Percentiles rank a stretch among this genome's conserved stretches.
Evolutionary conservation across 1,140 invertebrate genomes (phyloP).

Genomic region (Himalopsyche phryganea): DNA sequence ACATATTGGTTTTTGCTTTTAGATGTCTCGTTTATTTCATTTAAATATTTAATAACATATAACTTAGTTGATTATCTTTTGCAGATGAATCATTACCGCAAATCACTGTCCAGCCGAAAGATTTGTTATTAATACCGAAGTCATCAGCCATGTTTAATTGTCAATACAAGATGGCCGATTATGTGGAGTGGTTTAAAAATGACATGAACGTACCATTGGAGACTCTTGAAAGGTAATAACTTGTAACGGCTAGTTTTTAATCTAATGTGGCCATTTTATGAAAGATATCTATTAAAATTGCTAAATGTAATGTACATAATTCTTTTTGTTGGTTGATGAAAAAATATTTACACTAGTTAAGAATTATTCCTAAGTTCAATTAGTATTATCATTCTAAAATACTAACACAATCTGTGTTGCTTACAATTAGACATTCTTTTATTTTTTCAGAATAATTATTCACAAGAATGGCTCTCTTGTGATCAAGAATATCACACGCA

Average conservation of each 20-base stretch:
- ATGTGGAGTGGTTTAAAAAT: constrained; percentile 27
- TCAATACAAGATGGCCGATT: constrained; percentile 23
- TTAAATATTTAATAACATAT: too few species aligned
- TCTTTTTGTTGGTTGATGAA: background rate
- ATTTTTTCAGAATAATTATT: constrained; percentile 25
- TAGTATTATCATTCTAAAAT: too few species aligned
- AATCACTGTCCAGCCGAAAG: constrained; percentile 12
- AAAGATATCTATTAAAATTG: too few species aligned
- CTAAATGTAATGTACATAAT: too few species aligned
- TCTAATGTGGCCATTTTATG: too few species aligned
- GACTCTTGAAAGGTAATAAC: constrained; percentile 20
- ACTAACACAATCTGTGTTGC: too few species aligned
- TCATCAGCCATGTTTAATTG: constrained; percentile 21
- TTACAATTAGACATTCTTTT: too few species aligned
- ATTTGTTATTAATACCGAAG: constrained; percentile 20
- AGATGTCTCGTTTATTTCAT: too few species aligned
- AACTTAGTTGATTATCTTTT: too few species aligned
- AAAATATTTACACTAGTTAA: background rate
- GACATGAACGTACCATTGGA: constrained; percentile 23
- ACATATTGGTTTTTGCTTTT: too few species aligned
- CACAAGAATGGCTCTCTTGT: constrained; percentile 25
- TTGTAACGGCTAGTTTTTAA: too few species aligned
- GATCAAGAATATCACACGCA: constrained; percentile 20
- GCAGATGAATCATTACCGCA: constrained; percentile 21
- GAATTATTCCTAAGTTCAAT: background rate